Evolutionary conservation across 2,797 vertebrate species (phyloP), one percentile per base, ranked within the genome.

Genomic region (Champsocephalus gunnari): DNA sequence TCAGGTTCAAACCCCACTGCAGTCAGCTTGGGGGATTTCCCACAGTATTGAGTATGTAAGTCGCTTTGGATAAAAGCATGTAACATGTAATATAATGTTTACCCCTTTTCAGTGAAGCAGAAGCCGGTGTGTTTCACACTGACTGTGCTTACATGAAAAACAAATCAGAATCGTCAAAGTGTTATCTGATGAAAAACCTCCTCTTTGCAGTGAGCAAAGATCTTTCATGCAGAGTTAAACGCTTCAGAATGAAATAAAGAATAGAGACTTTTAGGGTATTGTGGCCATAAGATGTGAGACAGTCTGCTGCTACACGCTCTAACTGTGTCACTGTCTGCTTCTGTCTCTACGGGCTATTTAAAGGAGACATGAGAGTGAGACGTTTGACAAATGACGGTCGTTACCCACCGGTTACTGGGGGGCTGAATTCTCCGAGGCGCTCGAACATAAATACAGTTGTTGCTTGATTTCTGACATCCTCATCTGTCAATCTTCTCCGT

Each of bases 311-410:
- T 34, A 53, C 71, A 10, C 7, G 14, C 34, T 65, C 59, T 66
- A 50, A 28, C 47, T 51, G 55, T 21, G 12, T 58, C 61, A 17
- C 65, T 51, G 19, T 28, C 14, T 12, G 32, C 13, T 49, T 41
- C 51, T 47, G 24, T 41, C 24, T 74, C 45, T 43, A 9, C 1
- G 1, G 49, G 51, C 54, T 65, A 49, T 77, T 81, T 54, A 57
- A 28, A 66, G 66, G 66, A 79, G 34, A 56, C 28, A 12, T 54
- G 32, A 67, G 28, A 67, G 54, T 1, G 55, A 72, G 66, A 63
- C 24, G 1, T 77, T 78, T 80, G 71, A 73, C 53, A 77, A 59
- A 51, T 69, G 38, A 24, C 16, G 49, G 48, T 48, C 58, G 47
- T 61, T 49, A 21, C 32, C 28, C 5, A 16, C 7, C 28, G 21